Percentiles rank a stretch among this genome's conserved stretches.
Conservation (phyloP, 1,140 invertebrate species). For the Drosophila subpulchrella region DNA sequence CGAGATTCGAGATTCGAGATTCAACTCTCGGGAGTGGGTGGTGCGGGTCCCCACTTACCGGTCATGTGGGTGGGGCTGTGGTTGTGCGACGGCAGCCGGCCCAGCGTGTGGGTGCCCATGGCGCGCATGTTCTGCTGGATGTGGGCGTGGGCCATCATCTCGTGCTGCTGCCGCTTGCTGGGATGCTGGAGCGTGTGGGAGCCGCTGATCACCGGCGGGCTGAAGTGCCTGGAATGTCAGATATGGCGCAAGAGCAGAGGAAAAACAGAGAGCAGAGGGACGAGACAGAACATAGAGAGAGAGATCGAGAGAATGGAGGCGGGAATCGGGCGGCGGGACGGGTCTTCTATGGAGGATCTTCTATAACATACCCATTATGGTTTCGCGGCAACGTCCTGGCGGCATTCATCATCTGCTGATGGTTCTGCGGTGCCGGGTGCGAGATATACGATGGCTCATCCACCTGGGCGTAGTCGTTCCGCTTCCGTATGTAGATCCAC, state of each 20-base stretch:
- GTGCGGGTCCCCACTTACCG: constrained; percentile 64
- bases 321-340: constrained; percentile 53
- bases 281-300: constrained; percentile 52
- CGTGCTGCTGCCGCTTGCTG: constrained; percentile 82
- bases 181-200: constrained; percentile 84
- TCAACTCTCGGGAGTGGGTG: constrained; percentile 1
- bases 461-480: constrained; percentile 83
- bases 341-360: constrained; percentile 33
- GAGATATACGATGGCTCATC: constrained; percentile 84
- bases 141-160: constrained; percentile 84
- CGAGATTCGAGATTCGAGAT: constrained; percentile 3
- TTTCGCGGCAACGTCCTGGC: constrained; percentile 82
- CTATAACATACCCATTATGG: constrained; percentile 82
- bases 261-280: constrained; percentile 6
- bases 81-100: constrained; percentile 86
- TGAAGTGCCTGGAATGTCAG: constrained; percentile 78
- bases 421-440: constrained; percentile 83
- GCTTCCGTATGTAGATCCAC: constrained; percentile 97
- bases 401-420: constrained; percentile 84
- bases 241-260: constrained; percentile 13
- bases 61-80: constrained; percentile 84
- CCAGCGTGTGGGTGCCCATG: constrained; percentile 85
- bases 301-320: constrained; percentile 55
- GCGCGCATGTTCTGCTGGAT: constrained; percentile 85
- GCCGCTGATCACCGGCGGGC: constrained; percentile 83